Evolutionary conservation across 2,113 vertebrate genomes (phyloP).

Genomic region (Falcunculus frontatus): DNA sequence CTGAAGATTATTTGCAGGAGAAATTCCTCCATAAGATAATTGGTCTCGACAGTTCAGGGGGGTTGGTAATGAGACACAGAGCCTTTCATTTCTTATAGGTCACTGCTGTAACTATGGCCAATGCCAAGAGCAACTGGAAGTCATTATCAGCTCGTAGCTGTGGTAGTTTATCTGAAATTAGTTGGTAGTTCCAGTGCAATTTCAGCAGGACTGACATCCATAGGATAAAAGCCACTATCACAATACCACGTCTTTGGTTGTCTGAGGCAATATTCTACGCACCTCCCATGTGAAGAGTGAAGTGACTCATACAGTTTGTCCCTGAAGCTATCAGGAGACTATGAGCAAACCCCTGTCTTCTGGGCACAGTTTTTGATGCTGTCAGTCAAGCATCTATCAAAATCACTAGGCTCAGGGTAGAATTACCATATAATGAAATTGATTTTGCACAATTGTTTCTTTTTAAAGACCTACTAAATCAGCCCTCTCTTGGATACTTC

Average conservation of each 20-base stretch:
- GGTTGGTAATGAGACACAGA: constrained; percentile 7
- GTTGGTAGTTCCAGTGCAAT: not conserved
- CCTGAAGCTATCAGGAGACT: not conserved
- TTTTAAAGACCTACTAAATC: not conserved
- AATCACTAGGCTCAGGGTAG: not conserved
- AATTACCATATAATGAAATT: not conserved
- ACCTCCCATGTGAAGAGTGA: not conserved
- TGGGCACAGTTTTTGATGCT: not conserved
- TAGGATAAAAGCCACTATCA: not conserved
- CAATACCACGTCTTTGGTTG: not conserved
- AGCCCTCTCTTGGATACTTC: not conserved
- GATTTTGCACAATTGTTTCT: not conserved
- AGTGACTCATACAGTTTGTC: not conserved
- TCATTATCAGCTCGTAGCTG: constrained; percentile 11
- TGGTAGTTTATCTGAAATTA: constrained; percentile 20
- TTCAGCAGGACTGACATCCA: not conserved
- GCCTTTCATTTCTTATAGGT: constrained; percentile 29
- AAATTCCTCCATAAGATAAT: constrained; percentile 14
- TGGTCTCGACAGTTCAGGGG: not conserved
- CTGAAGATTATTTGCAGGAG: constrained; percentile 5
- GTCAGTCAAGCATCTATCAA: not conserved
- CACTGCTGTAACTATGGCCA: not conserved
- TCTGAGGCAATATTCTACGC: not conserved
- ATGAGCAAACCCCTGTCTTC: not conserved
- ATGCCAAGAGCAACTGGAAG: constrained; percentile 23